Evolutionary conservation across 2,113 vertebrate genomes (phyloP).

Genomic region (Indicator indicator): DNA sequence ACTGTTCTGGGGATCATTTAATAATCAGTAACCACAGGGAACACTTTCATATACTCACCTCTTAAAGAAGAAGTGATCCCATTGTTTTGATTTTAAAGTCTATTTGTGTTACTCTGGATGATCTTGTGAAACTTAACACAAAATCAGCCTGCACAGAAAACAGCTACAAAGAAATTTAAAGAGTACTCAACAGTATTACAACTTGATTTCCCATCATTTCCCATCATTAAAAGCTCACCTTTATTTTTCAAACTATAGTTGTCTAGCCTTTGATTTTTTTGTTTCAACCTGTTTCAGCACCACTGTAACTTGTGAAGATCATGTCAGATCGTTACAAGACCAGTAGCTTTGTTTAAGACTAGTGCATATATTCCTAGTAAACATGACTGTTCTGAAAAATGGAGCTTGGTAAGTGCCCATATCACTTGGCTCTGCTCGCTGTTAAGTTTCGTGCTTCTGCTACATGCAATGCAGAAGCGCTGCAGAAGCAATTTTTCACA

Average conservation of each 20-base stretch:
- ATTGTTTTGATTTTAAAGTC: not conserved
- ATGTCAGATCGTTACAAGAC: not conserved
- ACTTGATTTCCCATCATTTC: not conserved
- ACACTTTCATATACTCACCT: not conserved
- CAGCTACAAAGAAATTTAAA: not conserved
- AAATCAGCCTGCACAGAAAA: conserved; percentile 26
- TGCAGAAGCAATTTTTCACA: conserved; percentile 49
- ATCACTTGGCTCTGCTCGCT: conserved; percentile 6
- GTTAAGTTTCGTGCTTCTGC: conserved; percentile 1
- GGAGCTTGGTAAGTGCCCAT: not conserved
- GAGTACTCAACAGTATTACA: not conserved
- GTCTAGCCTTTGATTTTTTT: not conserved
- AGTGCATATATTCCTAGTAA: not conserved
- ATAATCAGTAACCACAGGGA: not conserved
- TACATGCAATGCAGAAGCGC: not conserved
- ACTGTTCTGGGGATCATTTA: not conserved
- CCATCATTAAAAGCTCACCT: not conserved
- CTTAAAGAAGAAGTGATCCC: not conserved
- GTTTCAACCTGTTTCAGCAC: not conserved
- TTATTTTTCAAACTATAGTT: not conserved
- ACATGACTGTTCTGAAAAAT: not conserved
- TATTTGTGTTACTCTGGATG: not conserved
- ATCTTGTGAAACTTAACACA: not conserved
- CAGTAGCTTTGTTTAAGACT: not conserved
- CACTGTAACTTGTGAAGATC: not conserved